phyloP scores from a whole-genome alignment of 1,140 invertebrate genomes.

The Charaxes varanes region DNA sequence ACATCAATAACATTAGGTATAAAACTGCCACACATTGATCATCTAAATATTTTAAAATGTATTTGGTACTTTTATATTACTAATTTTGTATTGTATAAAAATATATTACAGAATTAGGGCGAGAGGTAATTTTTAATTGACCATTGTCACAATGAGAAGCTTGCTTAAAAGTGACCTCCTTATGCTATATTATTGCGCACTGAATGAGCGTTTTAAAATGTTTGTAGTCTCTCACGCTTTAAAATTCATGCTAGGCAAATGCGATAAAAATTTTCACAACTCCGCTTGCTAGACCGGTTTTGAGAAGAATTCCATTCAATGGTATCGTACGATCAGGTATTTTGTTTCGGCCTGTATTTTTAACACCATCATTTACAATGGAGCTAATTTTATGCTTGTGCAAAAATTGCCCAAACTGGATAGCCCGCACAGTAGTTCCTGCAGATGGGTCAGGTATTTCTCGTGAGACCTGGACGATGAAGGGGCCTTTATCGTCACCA shows the following conservation, averaged over 20 bases:
- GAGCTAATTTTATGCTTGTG: slow-evolving; percentile 6
- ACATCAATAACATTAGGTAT: no score
- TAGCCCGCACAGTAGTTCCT: slow-evolving; percentile 7
- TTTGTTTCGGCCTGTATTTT: slow-evolving; percentile 14
- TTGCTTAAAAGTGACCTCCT: slow-evolving; percentile 51
- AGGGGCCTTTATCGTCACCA: slow-evolving; percentile 6
- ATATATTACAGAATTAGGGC: no score
- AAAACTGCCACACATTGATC: no score
- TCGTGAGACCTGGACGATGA: slow-evolving; percentile 6
- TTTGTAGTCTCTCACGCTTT: slow-evolving; percentile 48
- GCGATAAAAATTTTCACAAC: slow-evolving; percentile 21
- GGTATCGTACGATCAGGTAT: no score
- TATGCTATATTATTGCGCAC: slow-evolving; percentile 36
- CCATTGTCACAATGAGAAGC: slow-evolving; percentile 63
- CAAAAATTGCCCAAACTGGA: slow-evolving; percentile 9
- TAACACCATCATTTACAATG: slow-evolving; percentile 10
- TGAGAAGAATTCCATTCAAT: no score
- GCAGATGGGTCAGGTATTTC: slow-evolving; percentile 5
- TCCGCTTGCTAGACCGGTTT: no score
- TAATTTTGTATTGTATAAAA: no score
- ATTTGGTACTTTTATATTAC: no score
- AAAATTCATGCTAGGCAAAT: slow-evolving; percentile 32
- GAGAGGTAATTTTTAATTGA: slow-evolving; percentile 48
- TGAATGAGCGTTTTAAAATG: slow-evolving; percentile 53
- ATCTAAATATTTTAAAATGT: no score